These are phyloP conservation scores for Zaprionus ornatus DNA, from an alignment of 1,140 invertebrate species.

Conservation along the genomic window DNA sequence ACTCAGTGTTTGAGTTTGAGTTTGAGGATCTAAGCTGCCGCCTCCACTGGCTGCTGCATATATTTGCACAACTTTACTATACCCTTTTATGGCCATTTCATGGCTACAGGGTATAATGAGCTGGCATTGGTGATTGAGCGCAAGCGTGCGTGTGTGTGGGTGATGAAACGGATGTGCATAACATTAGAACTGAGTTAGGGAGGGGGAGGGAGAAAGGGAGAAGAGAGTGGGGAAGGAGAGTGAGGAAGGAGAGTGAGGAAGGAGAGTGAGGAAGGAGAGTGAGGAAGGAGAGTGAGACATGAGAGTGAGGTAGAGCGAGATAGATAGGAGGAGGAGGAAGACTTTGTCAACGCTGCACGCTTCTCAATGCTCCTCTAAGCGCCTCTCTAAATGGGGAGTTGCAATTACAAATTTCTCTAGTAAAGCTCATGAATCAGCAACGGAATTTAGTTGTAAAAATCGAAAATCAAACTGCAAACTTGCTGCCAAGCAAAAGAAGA, in stretches of 20 bases:
- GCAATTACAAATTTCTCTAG: conserved; percentile 79
- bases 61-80: conserved; percentile 7
- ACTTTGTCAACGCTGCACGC: conserved; percentile 47
- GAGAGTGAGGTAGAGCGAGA: neutral
- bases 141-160: conserved; percentile 20
- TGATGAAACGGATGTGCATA: conserved; percentile 26
- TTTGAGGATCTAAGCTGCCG: neutral
- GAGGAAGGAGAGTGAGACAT: neutral
- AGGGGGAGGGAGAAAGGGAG: neutral
- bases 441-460: conserved; percentile 80
- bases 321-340: neutral
- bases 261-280: neutral
- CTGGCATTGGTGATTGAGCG: conserved; percentile 23
- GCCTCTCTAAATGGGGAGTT: conserved; percentile 72
- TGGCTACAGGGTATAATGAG: conserved; percentile 19
- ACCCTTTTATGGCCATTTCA: conserved; percentile 3
- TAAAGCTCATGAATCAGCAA: conserved; percentile 67
- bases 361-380: conserved; percentile 25
- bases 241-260: neutral
- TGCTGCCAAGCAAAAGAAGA: neutral
- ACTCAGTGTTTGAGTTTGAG: neutral
- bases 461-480: conserved; percentile 33
- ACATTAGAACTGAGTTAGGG: conserved; percentile 25
- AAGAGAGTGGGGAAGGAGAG: neutral
- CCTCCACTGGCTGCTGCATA: neutral